Evolutionary conservation across 2,797 vertebrate species (phyloP), one percentile per base, ranked within the genome.

Genomic region (Acanthopagrus latus): DNA sequence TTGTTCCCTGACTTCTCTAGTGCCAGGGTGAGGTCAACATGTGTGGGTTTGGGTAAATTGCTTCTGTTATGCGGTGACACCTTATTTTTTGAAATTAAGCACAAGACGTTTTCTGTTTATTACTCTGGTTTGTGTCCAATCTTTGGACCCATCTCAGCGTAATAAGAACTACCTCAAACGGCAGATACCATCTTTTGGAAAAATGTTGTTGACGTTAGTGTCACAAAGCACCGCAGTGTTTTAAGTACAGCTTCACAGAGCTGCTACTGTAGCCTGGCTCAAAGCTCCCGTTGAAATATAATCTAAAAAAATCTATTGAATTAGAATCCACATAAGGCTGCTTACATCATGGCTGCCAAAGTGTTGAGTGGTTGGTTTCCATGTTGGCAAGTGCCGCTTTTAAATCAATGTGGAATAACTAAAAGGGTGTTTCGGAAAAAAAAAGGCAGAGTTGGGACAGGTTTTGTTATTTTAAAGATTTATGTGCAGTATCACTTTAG

Each of bases 361-460:
- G 46, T 27, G 29, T 64, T 69, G 60, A 81, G 78, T 72, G 43
- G 27, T 78, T 72, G 43, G 27, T 78, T 81, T 83, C 58, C 43
- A 29, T 7, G 43, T 27, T 52, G 29, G 9, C 48, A 62, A 62
- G 50, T 58, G 62, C 72, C 55, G 59, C 25, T 68, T 10, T 68
- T 64, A 12, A 78, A 78, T 78, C 20, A 60, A 54, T 60, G 48
- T 27, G 18, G 9, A 46, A 44, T 23, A 56, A 43, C n/a, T 60
- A 67, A 65, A 63, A 43, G 20, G 4, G 17, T 17, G 25, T 48
- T 63, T 47, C n/a, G 33, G 6, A 8, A 38, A 38, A n/a, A 52
- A 63, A 76, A 62, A 25, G 23, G 52, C 20, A 25, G 23, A 52
- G 10, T 38, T 63, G 46, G 69, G 69, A 67, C 0, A 25, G 33